Evolutionary conservation across 2,797 vertebrate species (phyloP).

Genomic region (Lacerta bilineata): DNA sequence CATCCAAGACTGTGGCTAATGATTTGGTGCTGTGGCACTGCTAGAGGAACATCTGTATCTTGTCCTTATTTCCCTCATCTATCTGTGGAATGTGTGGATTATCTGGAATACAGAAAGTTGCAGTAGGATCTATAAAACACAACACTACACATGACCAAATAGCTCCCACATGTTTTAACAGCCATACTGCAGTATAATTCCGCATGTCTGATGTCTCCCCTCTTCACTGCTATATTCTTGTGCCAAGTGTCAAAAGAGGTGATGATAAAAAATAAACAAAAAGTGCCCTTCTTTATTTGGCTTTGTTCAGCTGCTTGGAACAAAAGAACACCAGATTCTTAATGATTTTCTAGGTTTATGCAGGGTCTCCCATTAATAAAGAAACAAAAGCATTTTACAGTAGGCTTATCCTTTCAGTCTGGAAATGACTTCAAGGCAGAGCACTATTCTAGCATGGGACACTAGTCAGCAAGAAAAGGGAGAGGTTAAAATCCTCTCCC

Average conservation of each 20-base stretch:
- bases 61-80: neutral
- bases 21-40: neutral
- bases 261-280: neutral
- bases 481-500: constrained; percentile 43
- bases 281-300: neutral
- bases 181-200: neutral
- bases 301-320: neutral
- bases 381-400: neutral
- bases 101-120: neutral
- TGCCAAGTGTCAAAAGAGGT: neutral
- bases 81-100: neutral
- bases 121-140: too few species aligned
- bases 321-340: neutral
- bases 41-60: neutral
- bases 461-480: neutral
- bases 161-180: neutral
- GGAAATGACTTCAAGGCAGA: neutral
- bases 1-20: neutral
- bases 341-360: neutral
- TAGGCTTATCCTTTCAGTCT: neutral
- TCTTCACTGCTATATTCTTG: too few species aligned
- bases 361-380: neutral
- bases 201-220: neutral
- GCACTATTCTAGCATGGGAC: neutral
- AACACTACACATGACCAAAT: too few species aligned